Percentiles rank a stretch among this genome's conserved stretches.
These are phyloP conservation scores for Ephialtes manifestator DNA, from an alignment of 2,888 invertebrate species.

Conservation along the genomic window DNA sequence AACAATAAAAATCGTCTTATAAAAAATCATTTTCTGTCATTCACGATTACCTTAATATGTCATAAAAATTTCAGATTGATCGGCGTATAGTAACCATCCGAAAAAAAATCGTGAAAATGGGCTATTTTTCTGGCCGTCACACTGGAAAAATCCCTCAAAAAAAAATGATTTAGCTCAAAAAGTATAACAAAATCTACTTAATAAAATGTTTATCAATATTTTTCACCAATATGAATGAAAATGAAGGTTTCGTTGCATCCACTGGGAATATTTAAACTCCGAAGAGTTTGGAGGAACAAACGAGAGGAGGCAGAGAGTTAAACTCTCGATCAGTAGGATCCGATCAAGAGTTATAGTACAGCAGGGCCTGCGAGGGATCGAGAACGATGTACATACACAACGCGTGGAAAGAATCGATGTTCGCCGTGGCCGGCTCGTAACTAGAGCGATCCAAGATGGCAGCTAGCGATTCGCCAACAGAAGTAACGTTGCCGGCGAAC, in stretches of 20 bases:
- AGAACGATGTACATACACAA: conserved; percentile 48
- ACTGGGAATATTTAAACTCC: not conserved
- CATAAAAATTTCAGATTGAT: no score
- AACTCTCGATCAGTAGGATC: conserved; percentile 63
- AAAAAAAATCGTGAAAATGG: no score
- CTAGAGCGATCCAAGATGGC: conserved; percentile 75
- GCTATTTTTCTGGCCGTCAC: no score
- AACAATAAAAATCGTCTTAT: no score
- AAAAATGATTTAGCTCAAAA: no score
- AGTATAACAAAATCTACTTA: no score
- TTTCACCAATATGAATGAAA: no score
- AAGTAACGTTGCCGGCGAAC: conserved; percentile 38
- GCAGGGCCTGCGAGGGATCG: conserved; percentile 50
- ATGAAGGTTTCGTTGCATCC: not conserved
- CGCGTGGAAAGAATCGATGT: conserved; percentile 65
- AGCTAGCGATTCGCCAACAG: conserved; percentile 43
- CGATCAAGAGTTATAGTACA: conserved; percentile 63
- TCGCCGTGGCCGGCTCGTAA: conserved; percentile 65
- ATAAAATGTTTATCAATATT: no score
- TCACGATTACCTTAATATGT: no score
- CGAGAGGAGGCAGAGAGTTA: conserved; percentile 35
- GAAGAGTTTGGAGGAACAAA: not conserved
- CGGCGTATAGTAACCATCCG: no score
- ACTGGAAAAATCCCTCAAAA: no score
- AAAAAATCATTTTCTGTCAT: no score